phyloP scores from a whole-genome alignment of 2,888 invertebrate species.

The Hirudinaria manillensis region DNA sequence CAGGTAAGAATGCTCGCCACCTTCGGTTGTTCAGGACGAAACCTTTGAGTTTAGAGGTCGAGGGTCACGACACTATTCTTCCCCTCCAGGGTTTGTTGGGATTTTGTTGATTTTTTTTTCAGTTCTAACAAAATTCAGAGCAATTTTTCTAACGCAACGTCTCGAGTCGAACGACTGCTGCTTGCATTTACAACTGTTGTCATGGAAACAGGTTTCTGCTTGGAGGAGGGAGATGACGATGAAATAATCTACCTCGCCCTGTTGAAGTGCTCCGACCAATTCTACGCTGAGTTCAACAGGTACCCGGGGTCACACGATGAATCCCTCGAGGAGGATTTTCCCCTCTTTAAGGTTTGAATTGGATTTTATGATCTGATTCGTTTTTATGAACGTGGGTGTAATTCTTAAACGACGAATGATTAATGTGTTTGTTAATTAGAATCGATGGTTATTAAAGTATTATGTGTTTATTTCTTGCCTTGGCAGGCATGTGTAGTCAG shows the following conservation, averaged over 20 bases:
- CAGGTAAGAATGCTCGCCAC: conserved; percentile 71
- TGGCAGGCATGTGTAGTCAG: conserved; percentile 62
- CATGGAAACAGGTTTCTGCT: conserved; percentile 31
- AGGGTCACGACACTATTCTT: conserved; percentile 49
- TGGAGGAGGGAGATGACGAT: conserved; percentile 43
- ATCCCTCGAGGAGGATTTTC: conserved; percentile 81
- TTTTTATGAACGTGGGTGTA: neutral
- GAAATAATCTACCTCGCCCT: conserved; percentile 72
- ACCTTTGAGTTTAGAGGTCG: conserved; percentile 73
- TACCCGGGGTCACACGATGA: conserved; percentile 72
- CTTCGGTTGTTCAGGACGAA: conserved; percentile 71
- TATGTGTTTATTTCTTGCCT: conserved; percentile 17
- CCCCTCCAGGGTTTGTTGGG: conserved; percentile 14
- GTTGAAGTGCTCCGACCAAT: conserved; percentile 81
- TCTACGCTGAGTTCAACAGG: conserved; percentile 77
- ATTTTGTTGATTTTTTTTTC: neutral
- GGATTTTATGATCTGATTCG: neutral
- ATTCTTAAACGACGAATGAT: no score
- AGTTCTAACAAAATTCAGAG: no score
- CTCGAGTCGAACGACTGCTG: no score
- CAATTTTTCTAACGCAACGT: conserved; percentile 32
- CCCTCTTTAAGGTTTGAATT: conserved; percentile 67
- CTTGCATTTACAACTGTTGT: neutral
- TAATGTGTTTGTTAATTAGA: neutral
- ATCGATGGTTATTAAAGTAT: no score